Conservation (phyloP, 2,113 vertebrate genomes). For the Chaenocephalus aceratus region DNA sequence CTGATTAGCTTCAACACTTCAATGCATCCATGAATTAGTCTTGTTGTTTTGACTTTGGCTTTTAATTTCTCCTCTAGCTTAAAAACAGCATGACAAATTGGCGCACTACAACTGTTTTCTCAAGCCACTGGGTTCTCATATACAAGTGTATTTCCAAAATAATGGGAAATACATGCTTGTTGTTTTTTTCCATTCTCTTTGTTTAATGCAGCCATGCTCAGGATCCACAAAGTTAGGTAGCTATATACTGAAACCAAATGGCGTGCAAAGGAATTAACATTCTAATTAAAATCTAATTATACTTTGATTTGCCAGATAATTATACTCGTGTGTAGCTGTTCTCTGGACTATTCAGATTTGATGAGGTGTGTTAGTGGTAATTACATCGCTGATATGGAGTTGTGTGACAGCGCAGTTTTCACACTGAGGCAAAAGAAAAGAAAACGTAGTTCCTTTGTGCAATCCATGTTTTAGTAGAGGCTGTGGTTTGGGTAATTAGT, state of each 20-base stretch:
- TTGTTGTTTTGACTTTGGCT: slow-evolving; percentile 79
- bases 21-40: slow-evolving; percentile 69
- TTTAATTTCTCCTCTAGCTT: slow-evolving; percentile 71
- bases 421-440: slow-evolving; percentile 47
- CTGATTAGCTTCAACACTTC: slow-evolving; percentile 76
- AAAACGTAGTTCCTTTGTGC: slow-evolving; percentile 21
- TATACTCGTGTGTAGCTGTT: slow-evolving; percentile 72
- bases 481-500: slow-evolving; percentile 19
- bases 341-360: slow-evolving; percentile 73
- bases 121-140: slow-evolving; percentile 53
- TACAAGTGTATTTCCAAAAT: slow-evolving; percentile 46
- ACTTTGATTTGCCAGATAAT: slow-evolving; percentile 79
- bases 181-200: slow-evolving; percentile 48
- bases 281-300: slow-evolving; percentile 80
- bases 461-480: slow-evolving; percentile 5
- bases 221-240: slow-evolving; percentile 57
- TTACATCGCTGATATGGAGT: slow-evolving; percentile 66
- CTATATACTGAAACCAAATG: slow-evolving; percentile 67
- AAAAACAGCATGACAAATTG: slow-evolving; percentile 74
- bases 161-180: slow-evolving; percentile 54
- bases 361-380: slow-evolving; percentile 79
- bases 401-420: slow-evolving; percentile 54
- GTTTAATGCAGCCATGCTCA: slow-evolving; percentile 52
- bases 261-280: slow-evolving; percentile 79
- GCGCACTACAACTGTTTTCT: slow-evolving; percentile 57